phyloP scores from a whole-genome alignment of 2,888 invertebrate species.

The Cryptocephalus primarius region DNA sequence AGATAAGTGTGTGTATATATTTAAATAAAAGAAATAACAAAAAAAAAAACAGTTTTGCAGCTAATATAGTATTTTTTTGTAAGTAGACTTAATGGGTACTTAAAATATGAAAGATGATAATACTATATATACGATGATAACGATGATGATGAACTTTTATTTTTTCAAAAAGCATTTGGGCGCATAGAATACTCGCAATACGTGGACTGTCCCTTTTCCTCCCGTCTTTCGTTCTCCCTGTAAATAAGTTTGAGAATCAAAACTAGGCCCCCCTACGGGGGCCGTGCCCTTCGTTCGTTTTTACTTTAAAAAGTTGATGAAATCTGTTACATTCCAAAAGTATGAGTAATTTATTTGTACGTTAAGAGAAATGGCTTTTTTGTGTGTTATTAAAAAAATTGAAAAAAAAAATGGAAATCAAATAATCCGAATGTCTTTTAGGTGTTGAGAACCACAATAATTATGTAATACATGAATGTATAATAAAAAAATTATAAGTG shows the following conservation, averaged over 20 bases:
- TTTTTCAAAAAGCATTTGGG: constrained; percentile 6
- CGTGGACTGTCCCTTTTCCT: not conserved
- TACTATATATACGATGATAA: constrained; percentile 18
- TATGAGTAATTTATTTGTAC: constrained; percentile 16
- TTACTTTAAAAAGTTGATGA: not conserved
- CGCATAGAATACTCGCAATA: not conserved
- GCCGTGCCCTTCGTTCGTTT: too few relatives aligned
- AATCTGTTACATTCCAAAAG: constrained; percentile 31
- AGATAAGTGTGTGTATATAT: too few relatives aligned
- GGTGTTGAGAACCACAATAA: constrained; percentile 37
- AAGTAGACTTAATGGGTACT: constrained; percentile 24
- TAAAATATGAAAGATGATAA: constrained; percentile 17
- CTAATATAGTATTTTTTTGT: constrained; percentile 27
- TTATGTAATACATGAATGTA: constrained; percentile 39
- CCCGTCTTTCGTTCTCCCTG: constrained; percentile 12
- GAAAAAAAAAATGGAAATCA: constrained; percentile 28
- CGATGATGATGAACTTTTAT: constrained; percentile 20
- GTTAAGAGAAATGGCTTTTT: constrained; percentile 29
- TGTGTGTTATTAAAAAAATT: constrained; percentile 27
- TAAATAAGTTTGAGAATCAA: constrained; percentile 29
- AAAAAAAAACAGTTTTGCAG: constrained; percentile 23
- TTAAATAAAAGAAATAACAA: too few relatives aligned
- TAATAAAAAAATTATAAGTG: constrained; percentile 21
- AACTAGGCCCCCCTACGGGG: constrained; percentile 10
- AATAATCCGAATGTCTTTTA: constrained; percentile 36